Conservation (phyloP, 2,888 invertebrate genomes). For the Hypomecis punctinalis region DNA sequence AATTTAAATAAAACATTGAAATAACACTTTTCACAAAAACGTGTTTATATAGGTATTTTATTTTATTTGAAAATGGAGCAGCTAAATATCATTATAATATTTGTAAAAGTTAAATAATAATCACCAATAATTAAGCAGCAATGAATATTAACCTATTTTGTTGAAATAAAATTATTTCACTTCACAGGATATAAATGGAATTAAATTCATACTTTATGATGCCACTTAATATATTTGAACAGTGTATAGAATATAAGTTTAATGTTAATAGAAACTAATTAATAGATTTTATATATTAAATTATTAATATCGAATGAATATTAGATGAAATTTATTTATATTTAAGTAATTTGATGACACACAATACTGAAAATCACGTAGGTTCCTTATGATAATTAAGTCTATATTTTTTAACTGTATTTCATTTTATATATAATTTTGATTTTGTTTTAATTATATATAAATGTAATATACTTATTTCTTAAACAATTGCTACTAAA, state of each 20-base stretch:
- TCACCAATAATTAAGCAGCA: too few species aligned
- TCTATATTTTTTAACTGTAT: not conserved
- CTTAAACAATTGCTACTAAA: too few species aligned
- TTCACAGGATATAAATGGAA: not conserved
- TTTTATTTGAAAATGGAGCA: too few species aligned
- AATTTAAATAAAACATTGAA: too few species aligned
- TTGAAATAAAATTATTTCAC: not conserved
- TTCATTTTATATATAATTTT: not conserved
- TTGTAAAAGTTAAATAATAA: too few species aligned
- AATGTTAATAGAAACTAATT: constrained; percentile 32
- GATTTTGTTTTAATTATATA: too few species aligned
- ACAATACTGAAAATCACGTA: constrained; percentile 49
- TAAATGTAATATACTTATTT: too few species aligned
- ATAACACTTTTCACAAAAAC: too few species aligned
- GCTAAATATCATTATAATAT: too few species aligned
- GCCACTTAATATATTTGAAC: constrained; percentile 38
- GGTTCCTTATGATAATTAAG: constrained; percentile 43
- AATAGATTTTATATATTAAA: constrained; percentile 47
- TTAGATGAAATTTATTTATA: constrained; percentile 36
- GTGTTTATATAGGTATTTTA: too few species aligned
- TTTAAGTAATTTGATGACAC: constrained; percentile 32
- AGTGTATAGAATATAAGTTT: constrained; percentile 47
- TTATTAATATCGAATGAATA: constrained; percentile 39
- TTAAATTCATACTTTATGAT: constrained; percentile 22
- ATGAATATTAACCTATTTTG: not conserved